Percentiles rank a stretch among this genome's conserved stretches.
phyloP scores from a whole-genome alignment of 2,888 invertebrate species.

The Diaphora mendica region DNA sequence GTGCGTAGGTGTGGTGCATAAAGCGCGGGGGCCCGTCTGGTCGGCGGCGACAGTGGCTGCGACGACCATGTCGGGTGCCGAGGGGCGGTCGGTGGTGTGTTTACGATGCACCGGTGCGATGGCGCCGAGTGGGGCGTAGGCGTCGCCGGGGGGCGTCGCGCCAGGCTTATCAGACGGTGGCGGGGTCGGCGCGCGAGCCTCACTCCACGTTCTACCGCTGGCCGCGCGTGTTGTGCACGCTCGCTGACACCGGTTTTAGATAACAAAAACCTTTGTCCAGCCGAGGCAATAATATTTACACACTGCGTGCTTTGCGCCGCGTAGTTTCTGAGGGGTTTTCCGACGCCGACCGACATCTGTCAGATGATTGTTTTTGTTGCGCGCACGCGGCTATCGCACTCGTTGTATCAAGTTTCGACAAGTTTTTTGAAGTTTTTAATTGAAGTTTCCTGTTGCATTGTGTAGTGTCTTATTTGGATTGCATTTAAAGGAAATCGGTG shows the following conservation, averaged over 20 bases:
- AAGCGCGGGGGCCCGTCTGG: conserved; percentile 79
- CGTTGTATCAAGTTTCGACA: conserved; percentile 79
- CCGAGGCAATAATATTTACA: conserved; percentile 84
- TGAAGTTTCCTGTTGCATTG: conserved; percentile 64
- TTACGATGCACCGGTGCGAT: conserved; percentile 76
- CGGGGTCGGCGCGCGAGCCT: conserved; percentile 85
- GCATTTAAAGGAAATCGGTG: conserved; percentile 75
- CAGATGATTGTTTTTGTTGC: conserved; percentile 78
- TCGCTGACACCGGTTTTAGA: conserved; percentile 81
- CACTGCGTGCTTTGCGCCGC: conserved; percentile 73
- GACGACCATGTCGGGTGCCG: conserved; percentile 65
- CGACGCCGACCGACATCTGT: conserved; percentile 79
- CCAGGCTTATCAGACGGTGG: conserved; percentile 86
- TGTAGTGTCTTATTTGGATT: conserved; percentile 78
- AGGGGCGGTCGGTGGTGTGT: conserved; percentile 81
- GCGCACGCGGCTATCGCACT: conserved; percentile 78
- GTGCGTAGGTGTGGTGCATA: conserved; percentile 81
- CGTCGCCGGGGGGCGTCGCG: conserved; percentile 86
- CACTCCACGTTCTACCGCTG: conserved; percentile 82
- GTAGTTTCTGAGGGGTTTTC: conserved; percentile 84
- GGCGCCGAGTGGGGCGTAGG: conserved; percentile 85
- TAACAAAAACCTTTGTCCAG: conserved; percentile 87
- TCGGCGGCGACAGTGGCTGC: conserved; percentile 57
- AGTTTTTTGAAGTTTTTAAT: conserved; percentile 69
- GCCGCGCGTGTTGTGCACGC: conserved; percentile 77